phyloP scores from a whole-genome alignment of 2,113 vertebrate genomes.

The Charina bottae region DNA sequence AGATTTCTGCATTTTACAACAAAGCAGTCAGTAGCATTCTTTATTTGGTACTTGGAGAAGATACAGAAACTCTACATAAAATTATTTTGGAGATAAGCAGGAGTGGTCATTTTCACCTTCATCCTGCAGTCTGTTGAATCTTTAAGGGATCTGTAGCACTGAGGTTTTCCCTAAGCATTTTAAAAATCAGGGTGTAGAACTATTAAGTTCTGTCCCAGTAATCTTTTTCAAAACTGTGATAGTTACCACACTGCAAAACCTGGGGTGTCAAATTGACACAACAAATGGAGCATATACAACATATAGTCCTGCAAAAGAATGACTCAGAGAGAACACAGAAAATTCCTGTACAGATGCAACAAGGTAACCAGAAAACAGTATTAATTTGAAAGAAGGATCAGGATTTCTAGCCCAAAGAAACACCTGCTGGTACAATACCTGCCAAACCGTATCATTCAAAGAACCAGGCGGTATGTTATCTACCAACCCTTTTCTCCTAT shows the following conservation, averaged over 20 bases:
- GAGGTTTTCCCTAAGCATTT: not conserved
- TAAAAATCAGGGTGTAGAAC: not conserved
- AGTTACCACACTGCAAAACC: not conserved
- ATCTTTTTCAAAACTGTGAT: not conserved
- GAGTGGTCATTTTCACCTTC: not conserved
- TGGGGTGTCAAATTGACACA: not conserved
- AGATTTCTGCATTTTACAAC: not conserved
- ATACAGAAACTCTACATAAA: not conserved
- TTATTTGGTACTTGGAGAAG: not conserved
- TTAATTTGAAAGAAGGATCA: not conserved
- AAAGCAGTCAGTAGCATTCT: not conserved
- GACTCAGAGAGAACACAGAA: not conserved
- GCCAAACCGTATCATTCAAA: not conserved
- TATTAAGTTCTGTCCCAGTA: not conserved
- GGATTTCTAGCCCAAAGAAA: not conserved
- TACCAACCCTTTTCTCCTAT: conserved; percentile 16
- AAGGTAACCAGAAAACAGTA: not conserved
- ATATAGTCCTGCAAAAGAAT: not conserved
- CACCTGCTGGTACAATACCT: not conserved
- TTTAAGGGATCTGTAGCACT: not conserved
- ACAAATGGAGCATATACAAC: not conserved
- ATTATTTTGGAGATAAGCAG: not conserved
- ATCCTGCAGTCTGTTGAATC: not conserved
- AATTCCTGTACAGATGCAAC: not conserved
- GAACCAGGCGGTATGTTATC: not conserved